These are phyloP conservation scores for Glareola pratincola DNA, from an alignment of 2,113 vertebrate species.

Conservation along the genomic window DNA sequence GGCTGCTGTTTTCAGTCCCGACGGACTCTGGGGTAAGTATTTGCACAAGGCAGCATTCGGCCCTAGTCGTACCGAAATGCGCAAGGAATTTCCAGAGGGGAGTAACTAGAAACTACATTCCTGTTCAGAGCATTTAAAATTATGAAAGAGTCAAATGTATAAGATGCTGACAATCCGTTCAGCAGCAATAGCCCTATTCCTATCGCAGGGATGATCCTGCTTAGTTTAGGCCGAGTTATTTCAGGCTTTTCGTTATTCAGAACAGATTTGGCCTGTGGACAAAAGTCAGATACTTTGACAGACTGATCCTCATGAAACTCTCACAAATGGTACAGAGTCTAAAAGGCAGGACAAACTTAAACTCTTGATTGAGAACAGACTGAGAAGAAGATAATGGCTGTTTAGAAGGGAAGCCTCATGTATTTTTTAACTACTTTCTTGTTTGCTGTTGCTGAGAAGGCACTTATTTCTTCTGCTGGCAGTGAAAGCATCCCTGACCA, in stretches of 20 bases:
- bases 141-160: neutral
- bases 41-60: neutral
- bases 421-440: neutral
- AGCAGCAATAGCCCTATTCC: neutral
- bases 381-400: conserved; percentile 48
- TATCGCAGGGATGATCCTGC: neutral
- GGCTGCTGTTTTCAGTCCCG: neutral
- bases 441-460: conserved; percentile 16
- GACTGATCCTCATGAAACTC: neutral
- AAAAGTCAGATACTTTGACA: neutral
- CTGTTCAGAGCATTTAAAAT: neutral
- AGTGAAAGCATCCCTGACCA: neutral
- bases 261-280: neutral
- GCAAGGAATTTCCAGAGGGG: neutral
- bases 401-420: neutral
- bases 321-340: neutral
- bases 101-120: neutral
- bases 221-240: neutral
- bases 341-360: conserved; percentile 39
- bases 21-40: neutral
- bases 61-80: neutral
- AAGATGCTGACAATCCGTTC: neutral
- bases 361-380: conserved; percentile 44
- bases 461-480: neutral
- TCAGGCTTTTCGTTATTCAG: neutral